These are phyloP conservation scores for Capricornis sumatraensis DNA, from an alignment of 2,113 vertebrate genomes.

Conservation along the genomic window DNA sequence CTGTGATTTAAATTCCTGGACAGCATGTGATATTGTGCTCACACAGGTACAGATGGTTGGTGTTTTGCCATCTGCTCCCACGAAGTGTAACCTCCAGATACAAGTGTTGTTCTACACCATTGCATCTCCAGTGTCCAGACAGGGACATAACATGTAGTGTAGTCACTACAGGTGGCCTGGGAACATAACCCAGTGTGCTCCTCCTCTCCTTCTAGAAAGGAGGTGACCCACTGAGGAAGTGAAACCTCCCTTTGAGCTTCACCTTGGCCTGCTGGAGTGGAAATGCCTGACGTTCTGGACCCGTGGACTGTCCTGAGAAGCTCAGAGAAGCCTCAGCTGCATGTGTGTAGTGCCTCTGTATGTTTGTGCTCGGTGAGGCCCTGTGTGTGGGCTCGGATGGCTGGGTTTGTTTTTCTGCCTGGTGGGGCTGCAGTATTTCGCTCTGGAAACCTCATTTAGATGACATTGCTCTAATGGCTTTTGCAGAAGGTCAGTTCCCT, in stretches of 20 bases:
- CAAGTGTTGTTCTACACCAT: not conserved
- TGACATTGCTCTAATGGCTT: slow-evolving; percentile 59
- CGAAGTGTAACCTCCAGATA: not conserved
- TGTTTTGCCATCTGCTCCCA: too few relatives aligned
- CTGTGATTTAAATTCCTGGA: not conserved
- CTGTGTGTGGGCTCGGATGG: not conserved
- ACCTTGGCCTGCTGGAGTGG: not conserved
- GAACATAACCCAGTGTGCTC: not conserved
- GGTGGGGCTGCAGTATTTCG: not conserved
- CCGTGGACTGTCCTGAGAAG: fast-evolving
- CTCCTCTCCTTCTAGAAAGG: not conserved
- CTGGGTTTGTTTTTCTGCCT: not conserved
- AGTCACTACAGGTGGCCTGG: not conserved
- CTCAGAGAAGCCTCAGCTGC: not conserved
- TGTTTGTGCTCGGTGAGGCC: not conserved
- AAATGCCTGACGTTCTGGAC: fast-evolving
- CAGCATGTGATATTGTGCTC: not conserved
- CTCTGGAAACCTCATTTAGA: slow-evolving; percentile 20
- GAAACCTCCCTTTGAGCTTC: not conserved
- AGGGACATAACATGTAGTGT: not conserved
- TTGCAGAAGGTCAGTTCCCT: slow-evolving; percentile 73
- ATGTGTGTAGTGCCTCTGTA: fast-evolving
- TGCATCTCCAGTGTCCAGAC: not conserved
- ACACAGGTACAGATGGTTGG: not conserved
- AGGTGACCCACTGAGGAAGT: not conserved